Evolutionary conservation across 2,888 invertebrate genomes (phyloP).

Genomic region (Crepidodera aurea): DNA sequence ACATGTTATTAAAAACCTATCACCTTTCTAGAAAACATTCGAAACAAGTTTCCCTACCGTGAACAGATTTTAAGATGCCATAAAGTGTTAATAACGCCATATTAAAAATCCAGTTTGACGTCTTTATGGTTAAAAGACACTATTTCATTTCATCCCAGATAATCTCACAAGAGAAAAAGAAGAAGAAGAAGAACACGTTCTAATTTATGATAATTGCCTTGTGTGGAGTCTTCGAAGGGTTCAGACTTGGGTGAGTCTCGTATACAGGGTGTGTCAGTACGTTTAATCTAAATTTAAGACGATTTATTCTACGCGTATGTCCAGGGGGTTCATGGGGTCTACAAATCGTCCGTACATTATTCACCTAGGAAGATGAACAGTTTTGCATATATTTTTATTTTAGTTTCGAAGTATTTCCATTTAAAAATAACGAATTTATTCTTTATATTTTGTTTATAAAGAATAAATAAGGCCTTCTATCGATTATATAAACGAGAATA

Average conservation of each 20-base stretch:
- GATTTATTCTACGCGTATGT: too few species aligned
- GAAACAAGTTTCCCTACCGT: constrained; percentile 35
- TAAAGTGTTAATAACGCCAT: constrained; percentile 45
- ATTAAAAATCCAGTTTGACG: constrained; percentile 48
- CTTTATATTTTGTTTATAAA: too few species aligned
- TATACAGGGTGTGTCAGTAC: constrained; percentile 1
- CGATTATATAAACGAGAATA: too few species aligned
- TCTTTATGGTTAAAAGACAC: constrained; percentile 46
- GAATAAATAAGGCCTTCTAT: too few species aligned
- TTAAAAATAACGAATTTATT: too few species aligned
- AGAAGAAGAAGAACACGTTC: constrained; percentile 42
- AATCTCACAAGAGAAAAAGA: constrained; percentile 28
- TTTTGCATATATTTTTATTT: too few species aligned
- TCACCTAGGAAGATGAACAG: too few species aligned
- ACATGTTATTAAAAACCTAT: constrained; percentile 17
- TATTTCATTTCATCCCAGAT: constrained; percentile 41
- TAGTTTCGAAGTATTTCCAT: too few species aligned
- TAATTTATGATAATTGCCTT: constrained; percentile 56
- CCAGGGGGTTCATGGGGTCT: too few species aligned
- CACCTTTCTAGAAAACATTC: constrained; percentile 19
- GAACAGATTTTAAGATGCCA: constrained; percentile 41
- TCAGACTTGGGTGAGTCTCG: constrained; percentile 7
- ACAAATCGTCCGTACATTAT: too few species aligned
- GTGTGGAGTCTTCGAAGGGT: constrained; percentile 9
- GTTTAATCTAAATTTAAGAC: too few species aligned